These are phyloP conservation scores for Phyllotreta cruciferae DNA, from an alignment of 2,888 invertebrate species.

Conservation along the genomic window DNA sequence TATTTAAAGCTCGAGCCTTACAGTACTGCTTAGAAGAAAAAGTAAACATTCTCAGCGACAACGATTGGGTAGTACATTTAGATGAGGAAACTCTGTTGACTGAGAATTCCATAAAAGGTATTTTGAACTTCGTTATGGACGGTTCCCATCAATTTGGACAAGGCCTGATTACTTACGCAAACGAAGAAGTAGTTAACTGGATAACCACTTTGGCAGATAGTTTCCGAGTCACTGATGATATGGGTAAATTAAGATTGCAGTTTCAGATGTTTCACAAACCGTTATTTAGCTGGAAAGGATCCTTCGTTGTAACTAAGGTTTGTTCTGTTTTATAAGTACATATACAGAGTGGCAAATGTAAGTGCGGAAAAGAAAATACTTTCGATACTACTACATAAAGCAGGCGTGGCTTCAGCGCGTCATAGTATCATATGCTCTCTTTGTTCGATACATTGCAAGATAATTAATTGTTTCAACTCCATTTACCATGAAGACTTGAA, in stretches of 20 bases:
- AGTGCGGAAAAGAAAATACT: too few species aligned
- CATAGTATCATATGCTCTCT: too few species aligned
- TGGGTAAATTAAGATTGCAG: slow-evolving; percentile 94
- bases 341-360: too few species aligned
- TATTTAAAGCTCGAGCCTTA: slow-evolving; percentile 79
- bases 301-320: slow-evolving; percentile 96
- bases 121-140: slow-evolving; percentile 92
- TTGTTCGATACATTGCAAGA: too few species aligned
- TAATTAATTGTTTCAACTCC: too few species aligned
- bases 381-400: too few species aligned
- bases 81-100: slow-evolving; percentile 96
- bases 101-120: slow-evolving; percentile 82
- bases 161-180: slow-evolving; percentile 92
- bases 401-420: too few species aligned
- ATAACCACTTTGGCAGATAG: slow-evolving; percentile 95
- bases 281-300: slow-evolving; percentile 97
- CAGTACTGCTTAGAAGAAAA: slow-evolving; percentile 94
- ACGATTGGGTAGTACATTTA: slow-evolving; percentile 96
- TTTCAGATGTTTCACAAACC: slow-evolving; percentile 94
- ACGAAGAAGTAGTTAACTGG: slow-evolving; percentile 96
- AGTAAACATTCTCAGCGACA: slow-evolving; percentile 83
- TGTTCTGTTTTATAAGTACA: slow-evolving; percentile 45
- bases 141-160: slow-evolving; percentile 96
- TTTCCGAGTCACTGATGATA: slow-evolving; percentile 95
- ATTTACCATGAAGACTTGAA: too few species aligned